Conservation (phyloP, 2,888 invertebrate genomes). For the Caenorhabditis angaria region DNA sequence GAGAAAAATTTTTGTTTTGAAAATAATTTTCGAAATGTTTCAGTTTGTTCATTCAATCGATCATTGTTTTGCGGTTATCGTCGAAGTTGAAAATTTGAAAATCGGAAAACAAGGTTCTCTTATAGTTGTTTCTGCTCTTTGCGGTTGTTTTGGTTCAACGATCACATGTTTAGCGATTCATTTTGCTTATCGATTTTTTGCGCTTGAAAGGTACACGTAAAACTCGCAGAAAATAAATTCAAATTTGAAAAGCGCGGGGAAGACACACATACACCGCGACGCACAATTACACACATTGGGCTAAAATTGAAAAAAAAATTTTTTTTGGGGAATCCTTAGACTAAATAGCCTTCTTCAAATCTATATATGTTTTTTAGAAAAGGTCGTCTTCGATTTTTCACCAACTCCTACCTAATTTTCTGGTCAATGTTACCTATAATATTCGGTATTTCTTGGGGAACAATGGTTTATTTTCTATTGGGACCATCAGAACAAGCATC, state of each 20-base stretch:
- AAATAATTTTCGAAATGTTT: conserved; percentile 6
- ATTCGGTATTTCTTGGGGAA: not conserved
- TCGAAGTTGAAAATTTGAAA: not conserved
- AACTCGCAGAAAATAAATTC: not conserved
- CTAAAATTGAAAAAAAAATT: too few relatives aligned
- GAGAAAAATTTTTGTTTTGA: not conserved
- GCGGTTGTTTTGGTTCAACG: not conserved
- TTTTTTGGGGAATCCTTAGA: too few relatives aligned
- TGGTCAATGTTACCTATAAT: not conserved
- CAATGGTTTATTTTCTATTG: not conserved
- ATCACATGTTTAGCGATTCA: not conserved
- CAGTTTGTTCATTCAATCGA: conserved; percentile 21
- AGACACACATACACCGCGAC: not conserved
- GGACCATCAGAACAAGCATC: not conserved
- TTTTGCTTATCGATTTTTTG: not conserved
- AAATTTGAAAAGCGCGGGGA: not conserved
- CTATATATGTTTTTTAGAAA: not conserved
- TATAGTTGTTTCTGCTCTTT: not conserved
- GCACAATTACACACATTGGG: too few relatives aligned
- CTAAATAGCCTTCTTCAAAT: too few relatives aligned
- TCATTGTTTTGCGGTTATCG: not conserved
- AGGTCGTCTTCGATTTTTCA: not conserved
- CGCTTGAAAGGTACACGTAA: not conserved
- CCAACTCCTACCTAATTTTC: not conserved
- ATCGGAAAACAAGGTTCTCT: not conserved